Evolutionary conservation across 1,140 invertebrate species (phyloP), one percentile per base, ranked within the genome.

Genomic region (Pseudomyrmex sp.): DNA sequence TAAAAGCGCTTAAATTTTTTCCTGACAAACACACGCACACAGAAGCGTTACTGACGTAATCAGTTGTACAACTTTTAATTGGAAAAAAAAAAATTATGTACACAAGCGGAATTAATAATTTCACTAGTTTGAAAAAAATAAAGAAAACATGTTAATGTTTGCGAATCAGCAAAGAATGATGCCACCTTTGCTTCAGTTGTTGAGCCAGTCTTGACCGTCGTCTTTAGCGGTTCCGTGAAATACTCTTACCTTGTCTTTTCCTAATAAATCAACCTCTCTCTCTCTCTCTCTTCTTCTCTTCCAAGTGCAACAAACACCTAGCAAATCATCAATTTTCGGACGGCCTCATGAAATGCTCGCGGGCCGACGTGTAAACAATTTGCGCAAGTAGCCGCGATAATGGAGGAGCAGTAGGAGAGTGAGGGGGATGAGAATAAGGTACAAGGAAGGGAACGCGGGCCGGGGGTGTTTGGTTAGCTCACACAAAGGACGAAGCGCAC

Each of bases 401-500:
- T 88, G 75, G 86, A 82, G 83, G 66, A 59, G 76, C 66, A 70
- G 66, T 26, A 72, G 44, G 66, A 80, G 35, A 35, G 35, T 70
- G 46, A 80, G 20, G 66, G 54, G 54, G 44, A 50, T 82, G 72
- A 65, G 50, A 61, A 50, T 77, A 65, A 69, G 56, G 61, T 48
- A 48, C 35, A 35, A 52, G 65, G 20, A 35, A 1, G 54, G 68
- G 5, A 12, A 65, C 18, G 52, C 20, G 20, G 50, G n/a, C 46
- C 10, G 12, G 35, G 59, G 44, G 56, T 88, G 86, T 88, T 88
- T 88, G 83, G 87, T 85, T 85, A 88, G 86, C 83, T 88, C 80
- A 88, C 76, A 88, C 86, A 88, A 85, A 88, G 86, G 87, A 88
- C 84, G 44, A 72, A 76, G 68, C 76, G 50, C 76, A 75, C 68